These are phyloP conservation scores for Trogon melanurus DNA, from an alignment of 2,113 vertebrate genomes.

Conservation along the genomic window DNA sequence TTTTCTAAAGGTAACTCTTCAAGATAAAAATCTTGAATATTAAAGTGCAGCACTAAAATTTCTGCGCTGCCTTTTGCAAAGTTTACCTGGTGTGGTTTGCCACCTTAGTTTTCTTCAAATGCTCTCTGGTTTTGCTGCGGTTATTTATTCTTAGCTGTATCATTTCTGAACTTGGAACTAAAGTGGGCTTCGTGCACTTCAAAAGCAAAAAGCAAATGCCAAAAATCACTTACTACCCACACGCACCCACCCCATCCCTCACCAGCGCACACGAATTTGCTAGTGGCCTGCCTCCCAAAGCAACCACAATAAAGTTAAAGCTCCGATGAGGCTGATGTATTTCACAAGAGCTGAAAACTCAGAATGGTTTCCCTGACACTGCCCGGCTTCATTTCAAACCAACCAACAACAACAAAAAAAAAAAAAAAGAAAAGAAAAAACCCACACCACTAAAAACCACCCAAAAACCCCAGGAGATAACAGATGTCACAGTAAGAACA, in stretches of 20 bases:
- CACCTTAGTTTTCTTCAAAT: neutral
- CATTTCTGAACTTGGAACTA: neutral
- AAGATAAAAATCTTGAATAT: conserved; percentile 1
- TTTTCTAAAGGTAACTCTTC: neutral
- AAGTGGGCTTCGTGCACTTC: neutral
- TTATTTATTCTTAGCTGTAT: conserved; percentile 34
- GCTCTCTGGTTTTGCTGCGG: conserved; percentile 8
- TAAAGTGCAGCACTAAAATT: neutral
- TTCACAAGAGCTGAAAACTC: neutral
- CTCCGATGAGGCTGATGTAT: neutral
- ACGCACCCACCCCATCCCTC: neutral
- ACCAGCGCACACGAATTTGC: neutral
- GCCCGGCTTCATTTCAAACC: neutral
- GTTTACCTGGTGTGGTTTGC: conserved; percentile 37
- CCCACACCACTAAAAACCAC: neutral
- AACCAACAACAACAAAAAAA: neutral
- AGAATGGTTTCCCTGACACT: rapidly evolving
- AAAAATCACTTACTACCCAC: neutral
- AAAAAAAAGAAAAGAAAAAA: neutral
- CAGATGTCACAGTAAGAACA: neutral
- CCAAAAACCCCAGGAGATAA: neutral
- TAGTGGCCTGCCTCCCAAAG: neutral
- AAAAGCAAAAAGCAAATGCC: neutral
- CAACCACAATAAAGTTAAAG: conserved; percentile 2
- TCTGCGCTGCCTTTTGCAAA: neutral